Percentiles rank a stretch among this genome's conserved stretches.
Conservation (phyloP, 2,888 invertebrate species). For the Diadegma fenestrale region DNA sequence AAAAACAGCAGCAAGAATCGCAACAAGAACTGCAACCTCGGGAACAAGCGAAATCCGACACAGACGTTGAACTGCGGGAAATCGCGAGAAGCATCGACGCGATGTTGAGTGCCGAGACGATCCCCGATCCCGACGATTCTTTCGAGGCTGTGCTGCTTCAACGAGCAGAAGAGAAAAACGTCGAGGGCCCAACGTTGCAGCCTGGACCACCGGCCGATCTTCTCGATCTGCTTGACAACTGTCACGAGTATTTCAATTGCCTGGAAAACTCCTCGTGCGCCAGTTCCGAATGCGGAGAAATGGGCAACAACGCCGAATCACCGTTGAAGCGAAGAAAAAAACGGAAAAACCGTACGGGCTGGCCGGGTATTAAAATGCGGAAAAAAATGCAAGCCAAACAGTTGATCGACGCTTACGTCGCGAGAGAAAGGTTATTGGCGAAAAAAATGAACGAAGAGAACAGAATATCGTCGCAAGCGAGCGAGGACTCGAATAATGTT, state of each 20-base stretch:
- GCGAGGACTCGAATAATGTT: constrained; percentile 51
- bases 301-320: constrained; percentile 72
- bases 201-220: constrained; percentile 81
- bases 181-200: constrained; percentile 67
- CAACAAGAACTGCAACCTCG: constrained; percentile 64
- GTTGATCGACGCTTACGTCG: constrained; percentile 66
- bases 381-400: constrained; percentile 76
- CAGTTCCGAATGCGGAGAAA: constrained; percentile 83
- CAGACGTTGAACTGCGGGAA: constrained; percentile 80
- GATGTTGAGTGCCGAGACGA: constrained; percentile 84
- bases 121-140: constrained; percentile 85
- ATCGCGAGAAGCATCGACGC: constrained; percentile 85
- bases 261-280: constrained; percentile 83
- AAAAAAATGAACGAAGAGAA: constrained; percentile 73
- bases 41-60: constrained; percentile 74
- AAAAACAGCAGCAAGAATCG: constrained; percentile 50
- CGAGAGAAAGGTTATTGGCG: constrained; percentile 61
- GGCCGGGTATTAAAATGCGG: constrained; percentile 87
- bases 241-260: constrained; percentile 78
- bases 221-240: constrained; percentile 82
- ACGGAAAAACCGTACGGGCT: constrained; percentile 93
- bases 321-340: constrained; percentile 87
- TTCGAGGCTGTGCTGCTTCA: constrained; percentile 81
- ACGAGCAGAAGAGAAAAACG: constrained; percentile 64
- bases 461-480: constrained; percentile 22